Percentiles rank a stretch among this genome's conserved stretches.
These are phyloP conservation scores for Boulengeromyrus knoepffleri DNA, from an alignment of 2,113 vertebrate genomes.

Conservation along the genomic window DNA sequence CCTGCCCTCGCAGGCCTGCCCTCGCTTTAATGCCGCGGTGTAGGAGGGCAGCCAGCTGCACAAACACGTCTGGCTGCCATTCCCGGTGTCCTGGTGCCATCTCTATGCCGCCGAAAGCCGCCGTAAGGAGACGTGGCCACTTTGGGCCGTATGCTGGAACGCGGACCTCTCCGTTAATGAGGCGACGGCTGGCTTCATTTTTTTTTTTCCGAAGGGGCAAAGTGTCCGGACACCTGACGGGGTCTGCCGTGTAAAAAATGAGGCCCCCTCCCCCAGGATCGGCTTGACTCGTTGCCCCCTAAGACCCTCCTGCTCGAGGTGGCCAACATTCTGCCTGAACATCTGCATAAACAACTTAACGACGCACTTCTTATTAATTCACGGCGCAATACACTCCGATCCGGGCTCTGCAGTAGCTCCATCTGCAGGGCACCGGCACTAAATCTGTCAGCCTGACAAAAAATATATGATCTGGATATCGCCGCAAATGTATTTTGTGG, in stretches of 20 bases:
- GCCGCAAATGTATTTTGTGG: neutral
- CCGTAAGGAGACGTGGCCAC: neutral
- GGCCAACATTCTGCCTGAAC: neutral
- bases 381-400: neutral
- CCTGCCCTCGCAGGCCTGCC: neutral
- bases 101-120: neutral
- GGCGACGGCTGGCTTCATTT: neutral
- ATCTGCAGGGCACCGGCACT: neutral
- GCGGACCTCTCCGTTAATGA: neutral
- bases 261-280: neutral
- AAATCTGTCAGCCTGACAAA: neutral
- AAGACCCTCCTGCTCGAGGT: neutral
- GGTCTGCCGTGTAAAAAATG: neutral
- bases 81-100: neutral
- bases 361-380: neutral
- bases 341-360: neutral
- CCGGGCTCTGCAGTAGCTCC: neutral
- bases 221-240: neutral
- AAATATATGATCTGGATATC: neutral
- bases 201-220: neutral
- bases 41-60: neutral
- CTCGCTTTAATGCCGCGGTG: neutral
- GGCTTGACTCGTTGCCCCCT: neutral
- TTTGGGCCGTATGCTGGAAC: conserved; percentile 16
- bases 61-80: neutral